Conservation (phyloP, 1,140 invertebrate genomes). For the Halictus rubicundus region DNA sequence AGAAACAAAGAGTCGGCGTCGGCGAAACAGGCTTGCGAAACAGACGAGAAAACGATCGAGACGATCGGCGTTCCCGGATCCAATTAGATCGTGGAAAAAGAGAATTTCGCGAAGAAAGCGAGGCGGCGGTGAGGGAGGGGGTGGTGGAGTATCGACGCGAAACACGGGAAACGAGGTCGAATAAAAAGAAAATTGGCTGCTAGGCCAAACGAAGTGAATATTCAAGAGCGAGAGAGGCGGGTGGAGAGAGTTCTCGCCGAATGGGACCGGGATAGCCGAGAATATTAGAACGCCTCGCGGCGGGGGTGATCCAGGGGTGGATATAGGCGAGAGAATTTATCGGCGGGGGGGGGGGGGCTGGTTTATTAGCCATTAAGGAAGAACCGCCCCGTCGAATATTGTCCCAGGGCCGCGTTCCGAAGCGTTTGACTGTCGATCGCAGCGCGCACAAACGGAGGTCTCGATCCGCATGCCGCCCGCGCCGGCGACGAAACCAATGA, state of each 20-base stretch:
- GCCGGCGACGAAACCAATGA: background rate
- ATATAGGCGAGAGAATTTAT: constrained; percentile 51
- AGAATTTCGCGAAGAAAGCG: background rate
- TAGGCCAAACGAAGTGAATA: constrained; percentile 46
- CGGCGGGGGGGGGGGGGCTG: constrained; percentile 34
- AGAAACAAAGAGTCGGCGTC: too few relatives aligned
- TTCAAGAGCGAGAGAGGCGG: constrained; percentile 18
- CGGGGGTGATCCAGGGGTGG: background rate
- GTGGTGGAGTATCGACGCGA: background rate
- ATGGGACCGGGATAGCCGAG: background rate
- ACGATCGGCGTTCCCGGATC: too few relatives aligned
- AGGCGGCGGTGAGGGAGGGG: too few relatives aligned
- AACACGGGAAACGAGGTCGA: constrained; percentile 22
- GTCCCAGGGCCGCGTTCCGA: constrained; percentile 37
- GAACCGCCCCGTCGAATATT: constrained; percentile 52
- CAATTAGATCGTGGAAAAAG: too few relatives aligned
- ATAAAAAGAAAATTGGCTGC: constrained; percentile 50
- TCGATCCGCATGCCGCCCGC: too few relatives aligned
- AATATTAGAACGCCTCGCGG: constrained; percentile 51
- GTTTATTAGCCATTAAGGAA: constrained; percentile 62
- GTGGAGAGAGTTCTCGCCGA: background rate
- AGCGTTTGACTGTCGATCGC: constrained; percentile 50
- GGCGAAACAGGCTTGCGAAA: too few relatives aligned
- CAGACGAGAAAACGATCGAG: too few relatives aligned
- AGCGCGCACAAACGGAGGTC: background rate